Base-by-base conservation (phyloP, 1,140 invertebrate species). In the Tetramorium parvispinum region DNA sequence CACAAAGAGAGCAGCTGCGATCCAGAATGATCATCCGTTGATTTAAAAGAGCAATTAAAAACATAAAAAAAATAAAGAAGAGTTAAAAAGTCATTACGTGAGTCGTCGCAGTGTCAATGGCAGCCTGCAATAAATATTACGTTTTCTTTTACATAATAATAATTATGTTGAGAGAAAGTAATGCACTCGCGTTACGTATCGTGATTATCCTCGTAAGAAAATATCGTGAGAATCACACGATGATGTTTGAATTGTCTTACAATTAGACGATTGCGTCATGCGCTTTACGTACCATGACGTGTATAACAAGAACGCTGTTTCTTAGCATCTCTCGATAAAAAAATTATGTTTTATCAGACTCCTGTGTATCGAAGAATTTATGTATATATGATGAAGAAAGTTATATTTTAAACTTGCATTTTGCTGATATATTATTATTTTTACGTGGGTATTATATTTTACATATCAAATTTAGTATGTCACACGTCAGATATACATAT, bases 191-290 rank as follows among this genome's bases (percentile, higher is more conserved):
- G 46, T 55, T 65, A 51, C 37, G 51, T 57, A 40, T 43, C 46
- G 27, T 40, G 46, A 77, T 78, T 18, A 85, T 10, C 37, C 3
- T 32, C 4, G 49, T 85, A 24, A 55, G 27, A 78, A 37, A 77
- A 21, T 76, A 85, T 18, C 49, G 61, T 68, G 46, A 85, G 61
- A 77, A 68, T n/a, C 18, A 13, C 16, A 82, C 16, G 46, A 76
- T 49, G 18, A 63, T 77, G 75, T 16, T 63, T 10, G 40, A 77
- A 49, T 61, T 61, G 13, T 63, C 57, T 77, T 77, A 76, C 1
- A 46, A 46, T 46, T 46, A 18, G 51, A 13, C 16, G 32, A 82
- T 71, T 73, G 16, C 66, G 21, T 82, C 55, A 77, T 32, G 24
- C 7, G 43, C 27, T 61, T 76, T 10, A 63, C 59, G 43, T 55